phyloP scores from a whole-genome alignment of 2,888 invertebrate genomes.

The Osedax fenrisi region DNA sequence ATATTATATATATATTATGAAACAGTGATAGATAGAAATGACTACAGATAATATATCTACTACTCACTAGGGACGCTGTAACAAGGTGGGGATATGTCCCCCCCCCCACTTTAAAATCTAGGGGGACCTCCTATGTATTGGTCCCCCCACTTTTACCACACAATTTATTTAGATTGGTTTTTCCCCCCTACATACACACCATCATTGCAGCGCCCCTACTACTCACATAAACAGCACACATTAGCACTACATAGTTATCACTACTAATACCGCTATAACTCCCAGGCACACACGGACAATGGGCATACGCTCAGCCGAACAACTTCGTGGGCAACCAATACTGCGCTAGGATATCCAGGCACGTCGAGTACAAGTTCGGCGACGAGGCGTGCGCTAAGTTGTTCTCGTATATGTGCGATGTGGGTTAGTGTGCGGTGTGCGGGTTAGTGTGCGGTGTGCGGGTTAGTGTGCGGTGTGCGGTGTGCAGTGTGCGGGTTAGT shows the following conservation, averaged over 20 bases:
- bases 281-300: slow-evolving; percentile 2
- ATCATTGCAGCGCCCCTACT: background rate
- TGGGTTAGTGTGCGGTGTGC: slow-evolving; percentile 6
- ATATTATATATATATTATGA: no score
- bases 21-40: no score
- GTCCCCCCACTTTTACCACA: no score
- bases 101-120: no score
- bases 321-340: slow-evolving; percentile 6
- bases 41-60: no score
- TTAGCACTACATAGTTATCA: background rate
- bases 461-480: no score
- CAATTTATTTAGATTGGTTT: background rate
- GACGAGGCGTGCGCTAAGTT: slow-evolving; percentile 3
- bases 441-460: no score
- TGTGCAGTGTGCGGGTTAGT: no score
- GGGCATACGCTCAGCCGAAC: slow-evolving; percentile 4
- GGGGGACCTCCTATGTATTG: no score
- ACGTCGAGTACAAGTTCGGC: slow-evolving; percentile 11
- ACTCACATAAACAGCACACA: background rate
- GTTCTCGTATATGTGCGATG: background rate
- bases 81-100: no score
- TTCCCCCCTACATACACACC: background rate
- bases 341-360: background rate
- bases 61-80: no score
- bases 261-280: background rate